Evolutionary conservation across 2,888 invertebrate species (phyloP), one percentile per base, ranked within the genome.

Genomic region (Ophion ventricosus): DNA sequence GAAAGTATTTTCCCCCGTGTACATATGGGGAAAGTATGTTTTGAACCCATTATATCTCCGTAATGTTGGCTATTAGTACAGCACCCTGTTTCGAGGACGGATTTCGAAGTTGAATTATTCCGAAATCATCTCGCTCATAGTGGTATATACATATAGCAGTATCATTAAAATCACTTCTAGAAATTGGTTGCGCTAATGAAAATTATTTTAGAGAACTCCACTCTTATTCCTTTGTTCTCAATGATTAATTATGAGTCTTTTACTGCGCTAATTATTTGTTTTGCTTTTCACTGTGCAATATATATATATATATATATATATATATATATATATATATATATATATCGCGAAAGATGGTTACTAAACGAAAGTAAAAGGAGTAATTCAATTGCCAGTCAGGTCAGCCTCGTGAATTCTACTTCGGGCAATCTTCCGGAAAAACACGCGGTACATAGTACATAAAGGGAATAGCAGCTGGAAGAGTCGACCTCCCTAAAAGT

Each of bases 341-440:
- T 40, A 17, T 14, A 59, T 56, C 20, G 67, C 59, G 17, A 29
- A 54, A 69, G 66, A 80, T 73, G 69, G 14, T 73, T 74, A 57
- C 26, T 74, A 59, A 79, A 80, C 23, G 74, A 63, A 64, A 57
- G 57, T 64, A 80, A 76, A 75, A 57, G 80, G 64, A 49, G 64
- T 75, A 70, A 83, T 83, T 74, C 80, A 69, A 74, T 80, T 74
- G 35, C 63, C 40, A 56, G 40, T 25, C 17, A 64, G 49, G 57
- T 54, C 26, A 80, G 54, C 49, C 40, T n/a, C 64, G 79, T 63
- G 40, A 11, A 59, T 74, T 80, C 70, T 59, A 26, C 67, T 61
- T 23, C 23, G 49, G 49, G 59, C 59, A 7, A 56, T 35, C 72
- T 20, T 56, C 23, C 11, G 40, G 66, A 20, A 66, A 40, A 76